Conservation (phyloP, 2,888 invertebrate species). For the Hybos culiciformis region DNA sequence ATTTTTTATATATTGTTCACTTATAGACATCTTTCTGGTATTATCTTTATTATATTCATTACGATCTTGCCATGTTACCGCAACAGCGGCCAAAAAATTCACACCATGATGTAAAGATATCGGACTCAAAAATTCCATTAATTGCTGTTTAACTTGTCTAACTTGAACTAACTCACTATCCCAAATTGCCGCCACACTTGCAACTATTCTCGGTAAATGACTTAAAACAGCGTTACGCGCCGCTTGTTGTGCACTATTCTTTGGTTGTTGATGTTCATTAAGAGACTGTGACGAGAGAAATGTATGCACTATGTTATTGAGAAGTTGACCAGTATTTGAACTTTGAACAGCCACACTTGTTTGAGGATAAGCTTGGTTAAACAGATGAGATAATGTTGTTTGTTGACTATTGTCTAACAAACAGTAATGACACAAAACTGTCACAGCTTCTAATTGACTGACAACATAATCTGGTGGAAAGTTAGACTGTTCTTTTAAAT, state of each 20-base stretch:
- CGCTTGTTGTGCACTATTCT: constrained; percentile 32
- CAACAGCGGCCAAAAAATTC: constrained; percentile 67
- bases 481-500: constrained; percentile 25
- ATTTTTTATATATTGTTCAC: constrained; percentile 30
- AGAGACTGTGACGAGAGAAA: constrained; percentile 51
- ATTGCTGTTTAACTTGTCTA: constrained; percentile 52
- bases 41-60: constrained; percentile 37
- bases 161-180: constrained; percentile 48
- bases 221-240: constrained; percentile 63
- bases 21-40: constrained; percentile 22
- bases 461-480: constrained; percentile 64
- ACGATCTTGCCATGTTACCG: constrained; percentile 73
- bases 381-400: constrained; percentile 40
- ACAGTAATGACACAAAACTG: constrained; percentile 67
- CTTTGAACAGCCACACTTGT: constrained; percentile 40
- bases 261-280: constrained; percentile 22
- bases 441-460: constrained; percentile 62
- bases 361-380: constrained; percentile 41
- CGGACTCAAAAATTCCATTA: constrained; percentile 71
- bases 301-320: constrained; percentile 68
- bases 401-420: constrained; percentile 48
- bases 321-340: constrained; percentile 54
- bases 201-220: constrained; percentile 67
- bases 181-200: constrained; percentile 68
- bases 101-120: constrained; percentile 69